Evolutionary conservation across 2,888 invertebrate species (phyloP).

Genomic region (Tineola bisselliella): DNA sequence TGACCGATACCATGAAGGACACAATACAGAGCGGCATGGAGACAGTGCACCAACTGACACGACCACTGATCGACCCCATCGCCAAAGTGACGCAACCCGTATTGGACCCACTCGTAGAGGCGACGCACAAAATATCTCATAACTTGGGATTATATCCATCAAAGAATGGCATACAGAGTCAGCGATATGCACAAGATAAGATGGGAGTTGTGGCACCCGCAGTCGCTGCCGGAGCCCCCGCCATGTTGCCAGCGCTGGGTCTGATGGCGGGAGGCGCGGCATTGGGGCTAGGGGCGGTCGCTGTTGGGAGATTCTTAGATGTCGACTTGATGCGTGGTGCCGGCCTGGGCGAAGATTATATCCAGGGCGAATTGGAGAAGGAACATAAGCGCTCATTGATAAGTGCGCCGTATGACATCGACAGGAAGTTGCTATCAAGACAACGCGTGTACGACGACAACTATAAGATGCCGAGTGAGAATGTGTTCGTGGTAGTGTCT

Average conservation of each 20-base stretch:
- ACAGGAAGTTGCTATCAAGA: constrained; percentile 48
- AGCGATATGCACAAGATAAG: constrained; percentile 69
- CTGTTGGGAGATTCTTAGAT: constrained; percentile 77
- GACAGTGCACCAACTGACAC: constrained; percentile 73
- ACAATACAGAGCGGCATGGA: constrained; percentile 77
- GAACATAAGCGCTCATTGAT: constrained; percentile 68
- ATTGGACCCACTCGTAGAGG: constrained; percentile 79
- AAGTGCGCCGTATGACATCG: constrained; percentile 44
- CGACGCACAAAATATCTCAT: constrained; percentile 81
- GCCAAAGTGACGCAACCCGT: constrained; percentile 71
- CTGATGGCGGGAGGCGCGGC: constrained; percentile 86
- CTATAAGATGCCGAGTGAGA: constrained; percentile 65
- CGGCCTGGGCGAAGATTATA: constrained; percentile 39
- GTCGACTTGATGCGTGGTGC: constrained; percentile 70
- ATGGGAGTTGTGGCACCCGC: constrained; percentile 69
- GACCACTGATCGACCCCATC: constrained; percentile 69
- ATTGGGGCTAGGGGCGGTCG: constrained; percentile 81
- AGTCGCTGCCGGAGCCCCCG: constrained; percentile 52
- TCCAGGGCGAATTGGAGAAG: constrained; percentile 50
- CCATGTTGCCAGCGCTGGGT: constrained; percentile 79
- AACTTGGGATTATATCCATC: constrained; percentile 74
- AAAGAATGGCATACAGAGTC: constrained; percentile 45
- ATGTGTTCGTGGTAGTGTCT: constrained; percentile 62
- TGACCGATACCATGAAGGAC: constrained; percentile 77
- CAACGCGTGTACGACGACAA: constrained; percentile 58